A percentile compares a stretch with the other conserved stretches of the same genome.
Evolutionary conservation across 2,888 invertebrate genomes (phyloP).

Genomic region (Cheilosia variabilis): DNA sequence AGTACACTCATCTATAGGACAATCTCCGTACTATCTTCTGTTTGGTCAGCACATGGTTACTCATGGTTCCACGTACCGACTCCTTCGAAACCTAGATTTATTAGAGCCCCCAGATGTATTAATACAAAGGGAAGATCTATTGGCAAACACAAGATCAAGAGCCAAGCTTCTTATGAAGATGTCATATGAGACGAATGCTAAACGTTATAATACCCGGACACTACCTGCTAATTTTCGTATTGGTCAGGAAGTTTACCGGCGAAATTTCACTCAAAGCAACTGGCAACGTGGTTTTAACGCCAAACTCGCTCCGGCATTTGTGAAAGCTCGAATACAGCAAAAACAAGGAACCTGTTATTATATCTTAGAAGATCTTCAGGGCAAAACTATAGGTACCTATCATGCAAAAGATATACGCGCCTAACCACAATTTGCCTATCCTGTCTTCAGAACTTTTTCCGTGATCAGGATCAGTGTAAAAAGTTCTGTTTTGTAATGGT

Average conservation of each 20-base stretch:
- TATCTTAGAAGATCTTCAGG: conserved; percentile 42
- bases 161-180: background rate
- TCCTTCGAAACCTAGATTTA: too few species aligned
- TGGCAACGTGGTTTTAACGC: conserved; percentile 43
- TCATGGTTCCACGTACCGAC: too few species aligned
- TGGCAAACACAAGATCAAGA: background rate
- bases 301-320: too few species aligned
- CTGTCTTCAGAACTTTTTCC: too few species aligned
- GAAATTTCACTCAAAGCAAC: too few species aligned
- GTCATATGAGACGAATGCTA: conserved; percentile 11
- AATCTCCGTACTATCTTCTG: too few species aligned
- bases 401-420: background rate
- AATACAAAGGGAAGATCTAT: background rate
- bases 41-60: too few species aligned
- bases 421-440: background rate
- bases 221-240: conserved; percentile 15
- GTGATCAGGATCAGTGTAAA: too few species aligned
- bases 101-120: background rate
- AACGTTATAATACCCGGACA: conserved; percentile 35
- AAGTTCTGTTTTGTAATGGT: too few species aligned
- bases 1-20: too few species aligned
- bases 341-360: conserved; percentile 34
- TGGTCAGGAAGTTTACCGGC: conserved; percentile 36
- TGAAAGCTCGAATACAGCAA: conserved; percentile 32
- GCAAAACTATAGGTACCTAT: conserved; percentile 8